Base-by-base conservation (phyloP, 1,140 invertebrate genomes). In the Apis cerana region DNA sequence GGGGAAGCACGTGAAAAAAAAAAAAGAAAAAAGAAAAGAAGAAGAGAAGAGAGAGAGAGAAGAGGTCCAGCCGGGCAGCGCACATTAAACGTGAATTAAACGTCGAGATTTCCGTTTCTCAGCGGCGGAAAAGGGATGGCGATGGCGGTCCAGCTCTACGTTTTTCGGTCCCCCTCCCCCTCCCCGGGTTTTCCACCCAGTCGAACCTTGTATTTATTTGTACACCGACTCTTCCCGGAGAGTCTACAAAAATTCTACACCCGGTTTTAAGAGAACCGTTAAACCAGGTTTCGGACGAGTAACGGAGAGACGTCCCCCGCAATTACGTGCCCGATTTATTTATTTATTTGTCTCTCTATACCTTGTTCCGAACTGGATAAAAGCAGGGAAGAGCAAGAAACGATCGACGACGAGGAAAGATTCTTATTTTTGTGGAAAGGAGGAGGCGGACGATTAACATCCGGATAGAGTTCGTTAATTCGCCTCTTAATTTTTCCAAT, bases 31-130 rank as follows among this genome's bases (percentile, higher is more conserved):
- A 70, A 70, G 52, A 62, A 75, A 88, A 82, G 56, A 70, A 75
- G 52, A 58, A 75, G 59, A 88, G 69, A n/a, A 74, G 65, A 78
- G 52, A 62, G 75, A 5, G 5, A 43, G 3, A 88, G 76, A 70
- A 78, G 52, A 62, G 78, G 59, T 23, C 62, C 69, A 75, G 67
- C 77, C 65, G 86, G 79, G 80, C 87, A 80, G 80, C 84, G 85
- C 86, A 83, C 87, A 88, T 88, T 88, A 88, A 88, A 88, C 83
- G 80, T 88, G 86, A 88, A 88, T 88, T 85, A 85, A 88, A 88
- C 84, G 84, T 81, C 79, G 83, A 88, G 86, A 88, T 88, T 88
- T 88, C 86, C 86, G 86, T 88, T 88, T 83, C 80, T 80, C 79
- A 76, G 62, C 70, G 77, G 43, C 59, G 64, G 68, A 75, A 65